phyloP scores from a whole-genome alignment of 2,888 invertebrate genomes.

The Omphaloscelis lunosa region DNA sequence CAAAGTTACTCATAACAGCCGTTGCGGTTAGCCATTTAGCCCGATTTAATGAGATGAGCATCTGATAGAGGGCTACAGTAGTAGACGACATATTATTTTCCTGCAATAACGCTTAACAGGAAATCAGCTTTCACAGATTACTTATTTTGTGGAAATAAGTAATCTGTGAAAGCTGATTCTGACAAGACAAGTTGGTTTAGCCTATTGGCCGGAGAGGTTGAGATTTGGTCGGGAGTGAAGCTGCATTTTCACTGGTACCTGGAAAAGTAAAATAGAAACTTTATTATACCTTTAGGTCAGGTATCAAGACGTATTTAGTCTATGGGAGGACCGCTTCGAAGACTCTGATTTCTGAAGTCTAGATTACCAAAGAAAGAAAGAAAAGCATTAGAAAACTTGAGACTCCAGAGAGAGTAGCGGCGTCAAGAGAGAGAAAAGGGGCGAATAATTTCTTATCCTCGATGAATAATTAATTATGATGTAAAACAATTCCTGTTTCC shows the following conservation, averaged over 20 bases:
- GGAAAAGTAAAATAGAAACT: not conserved
- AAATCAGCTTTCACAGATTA: slow-evolving; percentile 55
- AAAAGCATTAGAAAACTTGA: not conserved
- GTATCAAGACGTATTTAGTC: not conserved
- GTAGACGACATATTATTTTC: not conserved
- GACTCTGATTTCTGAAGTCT: not conserved
- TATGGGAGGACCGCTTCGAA: not conserved
- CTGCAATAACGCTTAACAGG: not conserved
- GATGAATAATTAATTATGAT: not conserved
- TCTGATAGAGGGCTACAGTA: not conserved
- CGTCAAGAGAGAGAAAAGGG: not conserved
- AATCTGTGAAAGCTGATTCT: slow-evolving; percentile 50
- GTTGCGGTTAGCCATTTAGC: slow-evolving; percentile 19
- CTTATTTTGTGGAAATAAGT: slow-evolving; percentile 36
- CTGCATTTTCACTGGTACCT: slow-evolving; percentile 11
- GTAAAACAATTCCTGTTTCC: no score
- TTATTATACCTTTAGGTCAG: not conserved
- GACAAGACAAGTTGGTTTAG: not conserved
- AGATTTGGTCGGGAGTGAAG: not conserved
- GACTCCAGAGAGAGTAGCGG: not conserved
- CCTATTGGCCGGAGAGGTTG: not conserved
- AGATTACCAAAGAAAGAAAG: not conserved
- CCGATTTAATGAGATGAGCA: slow-evolving; percentile 14
- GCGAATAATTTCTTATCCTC: not conserved
- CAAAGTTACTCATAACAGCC: not conserved